Evolutionary conservation across 1,140 invertebrate species (phyloP), one percentile per base, ranked within the genome.

Genomic region (Drosophila sechellia): DNA sequence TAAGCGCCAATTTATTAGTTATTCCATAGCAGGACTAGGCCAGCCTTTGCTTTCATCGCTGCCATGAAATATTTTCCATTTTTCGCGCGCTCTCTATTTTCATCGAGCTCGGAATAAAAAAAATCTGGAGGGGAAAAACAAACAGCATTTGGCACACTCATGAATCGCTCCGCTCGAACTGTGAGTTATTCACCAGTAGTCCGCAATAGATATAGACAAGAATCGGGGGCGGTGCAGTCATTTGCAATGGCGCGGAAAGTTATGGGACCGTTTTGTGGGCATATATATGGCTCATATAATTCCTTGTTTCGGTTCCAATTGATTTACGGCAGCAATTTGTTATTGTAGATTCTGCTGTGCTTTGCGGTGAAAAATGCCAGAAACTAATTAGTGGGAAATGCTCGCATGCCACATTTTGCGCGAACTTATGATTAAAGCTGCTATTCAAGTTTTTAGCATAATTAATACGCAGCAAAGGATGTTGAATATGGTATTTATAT

Each of bases 1-100:
- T 89, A 87, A 86, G 83, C 79, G 84, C 70, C 83, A 86, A 86
- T 86, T 86, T 86, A 86, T 86, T 87, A 87, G 75, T 83, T 77
- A 87, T 83, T 71, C 74, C 81, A 59, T 59, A 37, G 65, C 68
- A 48, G 74, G 63, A 75, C 72, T 66, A 76, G 72, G 61, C 72
- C 83, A 65, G 61, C 52, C 75, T 63, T 50, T 68, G 78, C 83
- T 86, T 86, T 86, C 83, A 86, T 77, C 83, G 83, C 84, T 61
- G 40, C 17, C 71, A 58, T 79, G 75, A 87, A 86, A 86, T 86
- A 86, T 86, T 86, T 86, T 79, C 65, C 78, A 87, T 79, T 79
- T 69, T 43, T 70, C 49, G 49, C 57, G 53, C 5, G 17, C 50
- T 56, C 45, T 50, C 53, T 31, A 42, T 59, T 53, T 70, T 13